A percentile compares a stretch with the other conserved stretches of the same genome.
These are phyloP conservation scores for Anisognathus igniventris DNA, from an alignment of 2,797 vertebrate species.

Conservation along the genomic window DNA sequence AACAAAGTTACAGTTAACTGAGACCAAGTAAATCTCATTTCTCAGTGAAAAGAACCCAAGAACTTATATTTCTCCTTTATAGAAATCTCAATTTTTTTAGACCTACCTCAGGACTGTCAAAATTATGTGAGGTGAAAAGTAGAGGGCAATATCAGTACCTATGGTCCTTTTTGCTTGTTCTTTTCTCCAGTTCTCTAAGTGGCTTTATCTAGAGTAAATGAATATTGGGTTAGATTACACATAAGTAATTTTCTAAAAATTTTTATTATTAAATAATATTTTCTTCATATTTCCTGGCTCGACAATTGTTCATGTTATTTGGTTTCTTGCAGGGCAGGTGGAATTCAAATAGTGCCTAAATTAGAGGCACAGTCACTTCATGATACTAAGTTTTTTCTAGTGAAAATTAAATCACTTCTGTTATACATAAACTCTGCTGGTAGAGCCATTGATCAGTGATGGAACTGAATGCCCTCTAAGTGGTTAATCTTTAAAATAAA, in stretches of 20 bases:
- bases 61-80: not conserved
- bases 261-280: not conserved
- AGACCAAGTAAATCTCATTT: not conserved
- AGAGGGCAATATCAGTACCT: no score
- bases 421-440: not conserved
- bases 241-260: not conserved
- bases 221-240: not conserved
- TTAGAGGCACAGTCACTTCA: not conserved
- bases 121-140: not conserved
- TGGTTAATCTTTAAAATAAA: not conserved
- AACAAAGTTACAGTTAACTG: not conserved
- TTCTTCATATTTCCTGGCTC: not conserved
- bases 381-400: not conserved
- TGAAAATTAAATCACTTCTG: not conserved
- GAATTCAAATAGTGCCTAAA: not conserved
- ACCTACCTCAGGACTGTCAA: not conserved
- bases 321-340: not conserved
- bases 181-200: not conserved
- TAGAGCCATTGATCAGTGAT: not conserved
- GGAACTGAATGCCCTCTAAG: not conserved
- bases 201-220: not conserved
- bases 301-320: not conserved
- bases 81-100: not conserved
- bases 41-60: rapidly evolving
- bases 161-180: not conserved